Conservation (phyloP, 2,113 vertebrate genomes). For the Urocolius indicus region DNA sequence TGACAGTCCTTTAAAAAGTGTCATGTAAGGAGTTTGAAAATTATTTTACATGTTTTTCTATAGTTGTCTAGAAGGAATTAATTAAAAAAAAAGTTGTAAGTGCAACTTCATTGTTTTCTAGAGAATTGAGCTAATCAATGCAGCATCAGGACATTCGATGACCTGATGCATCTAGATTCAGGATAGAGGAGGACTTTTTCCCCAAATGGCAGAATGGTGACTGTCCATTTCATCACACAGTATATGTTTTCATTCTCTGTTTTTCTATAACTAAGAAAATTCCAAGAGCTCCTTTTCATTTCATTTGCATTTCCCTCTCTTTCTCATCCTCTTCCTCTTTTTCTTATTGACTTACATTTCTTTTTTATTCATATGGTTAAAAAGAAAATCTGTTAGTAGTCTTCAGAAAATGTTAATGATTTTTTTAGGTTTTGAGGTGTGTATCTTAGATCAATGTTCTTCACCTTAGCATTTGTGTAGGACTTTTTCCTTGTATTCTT, state of each 20-base stretch:
- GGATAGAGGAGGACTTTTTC: not conserved
- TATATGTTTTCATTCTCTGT: not conserved
- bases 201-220: not conserved
- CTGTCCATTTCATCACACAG: not conserved
- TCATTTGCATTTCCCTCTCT: no score
- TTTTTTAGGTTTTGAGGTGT: not conserved
- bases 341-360: not conserved
- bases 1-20: not conserved
- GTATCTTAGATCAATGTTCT: not conserved
- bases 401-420: not conserved
- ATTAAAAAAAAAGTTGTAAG: not conserved
- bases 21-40: slow-evolving; percentile 9
- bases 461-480: not conserved
- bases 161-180: fast-evolving
- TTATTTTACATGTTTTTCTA: not conserved
- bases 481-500: not conserved
- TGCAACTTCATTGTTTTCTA: not conserved
- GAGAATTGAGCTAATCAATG: not conserved
- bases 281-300: not conserved
- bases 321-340: no score
- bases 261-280: not conserved
- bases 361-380: not conserved
- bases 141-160: not conserved
- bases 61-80: not conserved
- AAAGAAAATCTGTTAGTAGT: not conserved